Base-by-base conservation (phyloP, 2,888 invertebrate genomes). In the Cephalotes varians region DNA sequence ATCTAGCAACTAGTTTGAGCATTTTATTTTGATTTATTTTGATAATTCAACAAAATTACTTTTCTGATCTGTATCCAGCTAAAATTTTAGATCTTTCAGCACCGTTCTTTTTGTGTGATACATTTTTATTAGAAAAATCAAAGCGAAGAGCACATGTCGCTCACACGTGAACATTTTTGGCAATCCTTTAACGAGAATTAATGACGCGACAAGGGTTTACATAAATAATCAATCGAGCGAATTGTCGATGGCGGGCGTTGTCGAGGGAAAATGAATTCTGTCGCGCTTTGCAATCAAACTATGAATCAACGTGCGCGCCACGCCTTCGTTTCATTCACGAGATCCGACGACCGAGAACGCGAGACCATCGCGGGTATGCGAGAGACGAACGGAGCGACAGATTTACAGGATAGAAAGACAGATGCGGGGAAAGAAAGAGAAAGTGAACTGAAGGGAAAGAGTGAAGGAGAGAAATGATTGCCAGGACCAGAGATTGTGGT, bases 271-370 rank as follows among this genome's bases (percentile, higher is more conserved):
- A 60, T 69, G 81, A 73, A 88, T 67, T 81, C 72, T 58, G 49
- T 84, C 65, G 82, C 47, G 62, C 51, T 60, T 82, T 65, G 83
- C 80, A 51, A 69, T 64, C 65, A 60, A 77, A 47, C 82, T 85
- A 81, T 85, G 89, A 88, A 88, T 89, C 88, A 89, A 87, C 82
- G 81, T 64, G 72, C 60, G 58, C 82, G 89, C 82, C 89, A 85
- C 85, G 85, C 87, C 87, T 89, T 85, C 81, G 82, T 83, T 89
- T 87, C 86, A 89, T 85, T 92, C 88, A 88, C 86, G 82, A 65
- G 64, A 54, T 85, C 79, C 83, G 54, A 80, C 40, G 40, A 44
- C 31, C 5, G 65, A 84, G 86, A 56, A 54, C 51, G 40, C 69
- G 76, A 81, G 40, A 67, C 62, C 58, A 58, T 82, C 58, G 65